These are phyloP conservation scores for Hiodon alosoides DNA, from an alignment of 2,113 vertebrate genomes.

Conservation along the genomic window DNA sequence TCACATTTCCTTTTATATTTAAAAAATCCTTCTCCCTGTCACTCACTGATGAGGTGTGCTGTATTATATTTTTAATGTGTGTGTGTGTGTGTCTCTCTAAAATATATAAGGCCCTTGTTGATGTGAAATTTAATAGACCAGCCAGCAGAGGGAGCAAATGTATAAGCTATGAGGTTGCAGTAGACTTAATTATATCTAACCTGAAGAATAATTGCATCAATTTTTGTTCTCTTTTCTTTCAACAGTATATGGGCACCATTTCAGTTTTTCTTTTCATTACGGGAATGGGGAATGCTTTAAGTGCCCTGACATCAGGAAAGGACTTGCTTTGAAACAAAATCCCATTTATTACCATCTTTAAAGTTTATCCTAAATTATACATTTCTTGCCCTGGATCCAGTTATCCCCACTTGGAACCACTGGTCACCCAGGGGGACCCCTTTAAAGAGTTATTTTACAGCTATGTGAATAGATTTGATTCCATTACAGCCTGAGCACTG, in stretches of 20 bases:
- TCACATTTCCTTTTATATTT: not conserved
- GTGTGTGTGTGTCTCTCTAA: not conserved
- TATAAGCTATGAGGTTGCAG: slow-evolving; percentile 52
- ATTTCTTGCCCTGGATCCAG: not conserved
- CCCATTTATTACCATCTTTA: not conserved
- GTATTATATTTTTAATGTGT: no score
- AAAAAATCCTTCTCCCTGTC: no score
- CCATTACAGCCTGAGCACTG: not conserved
- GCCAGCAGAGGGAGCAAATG: slow-evolving; percentile 72
- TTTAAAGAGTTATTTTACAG: slow-evolving; percentile 6
- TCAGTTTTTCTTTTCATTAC: not conserved
- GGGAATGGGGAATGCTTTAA: not conserved
- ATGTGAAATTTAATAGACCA: slow-evolving; percentile 44
- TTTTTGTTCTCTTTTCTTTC: not conserved
- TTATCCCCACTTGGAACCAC: not conserved
- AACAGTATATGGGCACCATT: not conserved
- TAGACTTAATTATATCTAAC: not conserved
- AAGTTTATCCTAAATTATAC: not conserved
- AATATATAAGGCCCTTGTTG: not conserved
- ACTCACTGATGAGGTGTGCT: no score
- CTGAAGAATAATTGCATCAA: slow-evolving; percentile 3
- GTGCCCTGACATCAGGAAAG: not conserved
- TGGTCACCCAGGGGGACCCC: not conserved
- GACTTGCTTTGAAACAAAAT: slow-evolving; percentile 1
- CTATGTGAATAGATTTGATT: not conserved